These are phyloP conservation scores for Cichladusa arquata DNA, from an alignment of 2,113 vertebrate genomes.

Conservation along the genomic window DNA sequence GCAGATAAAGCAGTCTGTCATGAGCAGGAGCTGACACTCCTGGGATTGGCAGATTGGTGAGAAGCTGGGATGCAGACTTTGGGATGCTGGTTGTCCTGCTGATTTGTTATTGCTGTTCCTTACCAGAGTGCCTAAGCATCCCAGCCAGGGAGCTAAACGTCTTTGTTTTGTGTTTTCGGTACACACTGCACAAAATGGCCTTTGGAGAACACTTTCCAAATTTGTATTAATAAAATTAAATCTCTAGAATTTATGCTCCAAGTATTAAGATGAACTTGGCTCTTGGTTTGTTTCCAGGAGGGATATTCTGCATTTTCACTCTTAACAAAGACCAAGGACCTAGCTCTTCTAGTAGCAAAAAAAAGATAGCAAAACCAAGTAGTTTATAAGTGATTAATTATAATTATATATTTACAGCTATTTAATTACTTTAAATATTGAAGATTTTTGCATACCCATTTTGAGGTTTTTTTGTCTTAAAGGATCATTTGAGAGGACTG, in stretches of 20 bases:
- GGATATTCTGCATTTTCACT: not conserved
- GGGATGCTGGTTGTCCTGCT: not conserved
- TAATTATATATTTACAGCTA: not conserved
- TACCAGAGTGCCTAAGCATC: not conserved
- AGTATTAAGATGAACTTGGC: not conserved
- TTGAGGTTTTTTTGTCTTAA: not conserved
- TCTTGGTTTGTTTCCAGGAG: not conserved
- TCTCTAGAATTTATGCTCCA: not conserved
- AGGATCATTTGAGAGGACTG: not conserved
- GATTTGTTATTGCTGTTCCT: not conserved
- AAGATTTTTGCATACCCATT: not conserved
- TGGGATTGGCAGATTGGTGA: not conserved
- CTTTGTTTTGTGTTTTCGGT: not conserved
- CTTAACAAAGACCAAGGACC: not conserved
- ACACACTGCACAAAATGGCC: not conserved
- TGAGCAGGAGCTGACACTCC: not conserved
- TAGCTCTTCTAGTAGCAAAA: not conserved
- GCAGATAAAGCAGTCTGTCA: rapidly evolving
- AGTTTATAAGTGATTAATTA: not conserved
- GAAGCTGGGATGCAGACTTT: not conserved
- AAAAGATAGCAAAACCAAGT: not conserved
- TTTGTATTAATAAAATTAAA: not conserved
- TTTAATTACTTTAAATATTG: not conserved
- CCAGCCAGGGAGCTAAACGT: not conserved
- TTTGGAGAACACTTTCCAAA: not conserved